These are phyloP conservation scores for Barnardius zonarius DNA, from an alignment of 2,113 vertebrate genomes.

Conservation along the genomic window DNA sequence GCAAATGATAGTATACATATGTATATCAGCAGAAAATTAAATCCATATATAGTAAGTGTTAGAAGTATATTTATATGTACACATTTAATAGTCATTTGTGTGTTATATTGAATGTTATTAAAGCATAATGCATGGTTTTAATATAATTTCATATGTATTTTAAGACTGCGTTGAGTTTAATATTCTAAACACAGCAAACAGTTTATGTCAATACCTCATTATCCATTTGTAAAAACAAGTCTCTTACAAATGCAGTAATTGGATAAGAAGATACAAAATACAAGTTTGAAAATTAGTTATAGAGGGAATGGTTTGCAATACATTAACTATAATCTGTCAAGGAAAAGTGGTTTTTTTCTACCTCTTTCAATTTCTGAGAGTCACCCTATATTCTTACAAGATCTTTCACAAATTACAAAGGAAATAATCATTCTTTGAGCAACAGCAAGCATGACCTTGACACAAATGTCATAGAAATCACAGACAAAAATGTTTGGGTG, in stretches of 20 bases:
- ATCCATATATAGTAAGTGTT: conserved; percentile 20
- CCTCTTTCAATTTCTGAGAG: background rate
- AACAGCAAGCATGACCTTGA: background rate
- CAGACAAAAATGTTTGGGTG: background rate
- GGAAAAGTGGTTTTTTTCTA: background rate
- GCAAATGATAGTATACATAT: background rate
- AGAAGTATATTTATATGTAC: background rate
- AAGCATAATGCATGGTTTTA: conserved; percentile 32
- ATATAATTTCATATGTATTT: background rate
- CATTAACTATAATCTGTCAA: background rate
- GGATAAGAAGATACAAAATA: background rate
- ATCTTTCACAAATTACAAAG: background rate
- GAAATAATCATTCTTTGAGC: background rate
- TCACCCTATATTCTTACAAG: background rate
- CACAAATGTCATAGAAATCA: background rate
- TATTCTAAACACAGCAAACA: background rate
- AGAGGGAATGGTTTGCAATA: background rate
- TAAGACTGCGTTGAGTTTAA: background rate
- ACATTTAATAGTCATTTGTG: background rate
- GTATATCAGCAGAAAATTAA: conserved; percentile 28
- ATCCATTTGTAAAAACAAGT: conserved; percentile 18
- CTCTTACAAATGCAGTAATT: background rate
- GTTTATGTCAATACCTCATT: background rate
- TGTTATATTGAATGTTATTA: background rate
- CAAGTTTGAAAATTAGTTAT: background rate